These are phyloP conservation scores for Ectemnius continuus DNA, from an alignment of 2,888 invertebrate genomes.

Conservation along the genomic window DNA sequence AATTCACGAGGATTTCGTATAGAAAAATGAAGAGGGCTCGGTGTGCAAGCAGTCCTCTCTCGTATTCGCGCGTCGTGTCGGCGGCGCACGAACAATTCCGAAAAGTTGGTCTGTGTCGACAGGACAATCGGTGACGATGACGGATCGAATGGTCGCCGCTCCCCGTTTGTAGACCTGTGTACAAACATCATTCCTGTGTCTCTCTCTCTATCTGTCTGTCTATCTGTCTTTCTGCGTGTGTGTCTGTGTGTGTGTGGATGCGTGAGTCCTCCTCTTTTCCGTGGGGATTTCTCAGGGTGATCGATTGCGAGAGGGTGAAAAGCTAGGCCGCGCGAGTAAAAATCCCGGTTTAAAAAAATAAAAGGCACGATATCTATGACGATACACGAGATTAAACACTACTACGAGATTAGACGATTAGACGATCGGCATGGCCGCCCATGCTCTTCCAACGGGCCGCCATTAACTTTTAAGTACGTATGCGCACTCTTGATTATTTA, in stretches of 20 bases:
- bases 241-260: not conserved
- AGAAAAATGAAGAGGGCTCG: slow-evolving; percentile 61
- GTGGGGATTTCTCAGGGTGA: not conserved
- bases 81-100: slow-evolving; percentile 13
- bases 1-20: not conserved
- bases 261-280: not conserved
- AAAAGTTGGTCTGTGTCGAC: not conserved
- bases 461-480: slow-evolving; percentile 1
- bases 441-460: not conserved
- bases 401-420: slow-evolving; percentile 6
- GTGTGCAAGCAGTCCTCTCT: slow-evolving; percentile 54
- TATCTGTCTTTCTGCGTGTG: no score
- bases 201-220: no score
- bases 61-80: slow-evolving; percentile 26
- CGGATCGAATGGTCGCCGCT: no score
- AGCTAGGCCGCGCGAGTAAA: slow-evolving; percentile 14
- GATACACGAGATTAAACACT: not conserved
- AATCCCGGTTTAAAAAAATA: slow-evolving; percentile 13
- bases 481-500: slow-evolving; percentile 5
- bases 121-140: slow-evolving; percentile 34
- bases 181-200: not conserved
- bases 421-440: not conserved
- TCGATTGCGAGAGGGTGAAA: not conserved
- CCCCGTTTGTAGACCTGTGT: not conserved
- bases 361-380: slow-evolving; percentile 7